Evolutionary conservation across 92 coral and sea anemone species (phyloP).

Genomic region (Phenganax subtilis): DNA sequence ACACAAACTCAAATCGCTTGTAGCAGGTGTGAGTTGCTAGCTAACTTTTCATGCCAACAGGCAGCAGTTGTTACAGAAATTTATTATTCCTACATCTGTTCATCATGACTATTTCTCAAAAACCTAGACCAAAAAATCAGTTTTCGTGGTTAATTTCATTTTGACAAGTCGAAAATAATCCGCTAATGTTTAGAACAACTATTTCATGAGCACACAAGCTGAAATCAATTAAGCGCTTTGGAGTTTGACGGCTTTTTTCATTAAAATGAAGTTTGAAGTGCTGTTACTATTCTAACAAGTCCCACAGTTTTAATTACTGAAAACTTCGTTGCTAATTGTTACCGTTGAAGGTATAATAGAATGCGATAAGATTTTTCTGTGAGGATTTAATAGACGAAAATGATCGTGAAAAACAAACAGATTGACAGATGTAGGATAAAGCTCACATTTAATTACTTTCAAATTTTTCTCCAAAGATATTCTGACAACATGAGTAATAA

Average conservation of each 20-base stretch:
- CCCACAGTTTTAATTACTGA: not conserved
- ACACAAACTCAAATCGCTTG: not conserved
- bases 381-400: not conserved
- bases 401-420: not conserved
- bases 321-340: not conserved
- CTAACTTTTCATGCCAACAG: conserved; percentile 7
- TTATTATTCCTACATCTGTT: not conserved
- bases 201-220: conserved; percentile 2
- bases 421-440: not conserved
- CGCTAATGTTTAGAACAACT: not conserved
- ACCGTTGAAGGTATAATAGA: not conserved
- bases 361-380: not conserved
- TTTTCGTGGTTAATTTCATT: not conserved
- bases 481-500: conserved; percentile 1
- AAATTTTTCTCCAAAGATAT: not conserved
- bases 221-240: conserved; percentile 20
- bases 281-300: not conserved
- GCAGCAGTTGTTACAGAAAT: conserved; percentile 29
- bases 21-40: conserved; percentile 31
- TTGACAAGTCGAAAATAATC: not conserved
- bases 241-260: not conserved
- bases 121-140: not conserved
- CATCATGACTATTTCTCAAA: not conserved
- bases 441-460: not conserved
- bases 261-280: not conserved